Conservation (phyloP, 2,797 vertebrate species). For the Varecia variegata region DNA sequence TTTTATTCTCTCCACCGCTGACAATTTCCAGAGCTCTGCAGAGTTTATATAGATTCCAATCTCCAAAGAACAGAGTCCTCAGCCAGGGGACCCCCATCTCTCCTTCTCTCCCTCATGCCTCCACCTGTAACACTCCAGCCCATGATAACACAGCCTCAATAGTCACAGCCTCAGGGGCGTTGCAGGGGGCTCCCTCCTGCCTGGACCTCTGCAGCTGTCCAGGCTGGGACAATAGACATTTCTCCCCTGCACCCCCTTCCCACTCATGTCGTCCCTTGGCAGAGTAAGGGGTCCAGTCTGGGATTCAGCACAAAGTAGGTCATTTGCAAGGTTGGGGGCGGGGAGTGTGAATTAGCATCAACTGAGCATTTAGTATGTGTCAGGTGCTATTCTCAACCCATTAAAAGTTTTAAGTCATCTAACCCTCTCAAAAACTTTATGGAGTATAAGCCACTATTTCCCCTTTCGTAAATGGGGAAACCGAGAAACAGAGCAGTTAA, state of each 20-base stretch:
- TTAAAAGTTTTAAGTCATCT: background rate
- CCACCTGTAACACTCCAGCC: rapidly evolving
- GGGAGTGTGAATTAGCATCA: background rate
- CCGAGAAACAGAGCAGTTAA: background rate
- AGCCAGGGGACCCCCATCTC: rapidly evolving
- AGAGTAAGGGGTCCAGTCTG: background rate
- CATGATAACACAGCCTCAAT: too few species aligned
- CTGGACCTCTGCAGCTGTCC: background rate
- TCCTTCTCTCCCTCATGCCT: background rate
- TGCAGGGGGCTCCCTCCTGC: background rate
- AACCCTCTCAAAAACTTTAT: background rate
- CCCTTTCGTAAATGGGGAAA: background rate
- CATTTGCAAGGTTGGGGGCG: rapidly evolving
- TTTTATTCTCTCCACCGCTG: background rate
- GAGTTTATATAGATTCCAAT: background rate
- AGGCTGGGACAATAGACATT: background rate
- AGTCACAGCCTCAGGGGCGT: background rate
- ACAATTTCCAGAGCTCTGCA: background rate
- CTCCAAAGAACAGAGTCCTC: background rate
- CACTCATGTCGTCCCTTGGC: rapidly evolving
- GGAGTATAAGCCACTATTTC: background rate
- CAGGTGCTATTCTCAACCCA: background rate
- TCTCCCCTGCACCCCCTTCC: background rate
- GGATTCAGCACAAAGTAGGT: background rate
- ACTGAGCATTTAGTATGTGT: background rate